phyloP scores from a whole-genome alignment of 2,113 vertebrate species.

The Micronycteris hirsuta region DNA sequence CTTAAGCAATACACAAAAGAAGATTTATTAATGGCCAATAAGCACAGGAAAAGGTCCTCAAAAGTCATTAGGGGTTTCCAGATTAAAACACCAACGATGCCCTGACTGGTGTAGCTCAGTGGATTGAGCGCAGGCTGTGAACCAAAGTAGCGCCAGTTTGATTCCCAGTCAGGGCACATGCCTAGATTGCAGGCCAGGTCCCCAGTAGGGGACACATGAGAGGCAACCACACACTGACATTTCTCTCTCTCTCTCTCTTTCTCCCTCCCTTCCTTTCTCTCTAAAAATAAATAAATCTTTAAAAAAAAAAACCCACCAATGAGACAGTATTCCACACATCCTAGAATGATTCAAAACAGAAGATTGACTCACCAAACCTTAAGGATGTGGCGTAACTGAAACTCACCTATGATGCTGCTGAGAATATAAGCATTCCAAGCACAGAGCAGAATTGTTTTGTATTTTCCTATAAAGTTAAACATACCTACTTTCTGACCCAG shows the following conservation, averaged over 20 bases:
- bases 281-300: too few relatives aligned
- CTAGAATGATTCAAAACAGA: not conserved
- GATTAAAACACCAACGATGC: not conserved
- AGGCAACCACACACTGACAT: too few relatives aligned
- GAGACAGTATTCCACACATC: not conserved
- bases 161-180: too few relatives aligned
- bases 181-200: too few relatives aligned
- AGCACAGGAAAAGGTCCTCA: not conserved
- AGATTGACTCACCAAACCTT: not conserved
- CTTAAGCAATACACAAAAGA: not conserved
- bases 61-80: not conserved
- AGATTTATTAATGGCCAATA: not conserved
- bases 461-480: not conserved
- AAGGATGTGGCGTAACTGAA: not conserved
- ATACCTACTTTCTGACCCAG: not conserved
- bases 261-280: too few relatives aligned
- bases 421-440: not conserved
- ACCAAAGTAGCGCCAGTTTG: too few relatives aligned
- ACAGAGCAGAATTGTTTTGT: not conserved
- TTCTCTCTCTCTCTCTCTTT: too few relatives aligned
- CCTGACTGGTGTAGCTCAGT: too few relatives aligned
- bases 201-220: too few relatives aligned
- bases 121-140: too few relatives aligned
- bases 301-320: not conserved
- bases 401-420: not conserved